Conservation (phyloP, 2,888 invertebrate species). For the Dione vanillae region DNA sequence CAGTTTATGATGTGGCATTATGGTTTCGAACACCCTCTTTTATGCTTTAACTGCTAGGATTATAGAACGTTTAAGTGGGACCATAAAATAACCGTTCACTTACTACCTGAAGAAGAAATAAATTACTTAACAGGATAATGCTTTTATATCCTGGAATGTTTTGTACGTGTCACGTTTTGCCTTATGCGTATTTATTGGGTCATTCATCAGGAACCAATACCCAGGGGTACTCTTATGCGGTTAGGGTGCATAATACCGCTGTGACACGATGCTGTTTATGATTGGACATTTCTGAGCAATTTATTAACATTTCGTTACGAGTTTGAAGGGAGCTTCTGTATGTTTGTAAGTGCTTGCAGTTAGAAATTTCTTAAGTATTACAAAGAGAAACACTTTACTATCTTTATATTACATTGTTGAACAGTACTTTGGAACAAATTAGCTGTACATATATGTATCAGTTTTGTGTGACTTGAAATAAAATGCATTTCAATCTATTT, state of each 20-base stretch:
- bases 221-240: conserved; percentile 76
- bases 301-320: conserved; percentile 63
- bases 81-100: conserved; percentile 78
- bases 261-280: conserved; percentile 72
- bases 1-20: conserved; percentile 73
- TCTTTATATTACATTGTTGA: too few relatives aligned
- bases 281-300: conserved; percentile 68
- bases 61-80: conserved; percentile 80
- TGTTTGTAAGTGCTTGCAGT: background rate
- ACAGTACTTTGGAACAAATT: too few relatives aligned
- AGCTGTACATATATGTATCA: too few relatives aligned
- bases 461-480: too few relatives aligned
- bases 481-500: too few relatives aligned
- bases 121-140: conserved; percentile 83
- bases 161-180: conserved; percentile 80
- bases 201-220: conserved; percentile 80
- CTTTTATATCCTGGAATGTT: conserved; percentile 80
- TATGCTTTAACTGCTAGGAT: conserved; percentile 75
- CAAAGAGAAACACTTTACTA: too few relatives aligned
- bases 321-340: background rate
- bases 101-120: conserved; percentile 80
- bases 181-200: conserved; percentile 83
- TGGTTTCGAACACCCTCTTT: conserved; percentile 74
- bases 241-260: conserved; percentile 79
- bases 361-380: conserved; percentile 28